Evolutionary conservation across 2,113 vertebrate species (phyloP).

Genomic region (Myiagra hebetior): DNA sequence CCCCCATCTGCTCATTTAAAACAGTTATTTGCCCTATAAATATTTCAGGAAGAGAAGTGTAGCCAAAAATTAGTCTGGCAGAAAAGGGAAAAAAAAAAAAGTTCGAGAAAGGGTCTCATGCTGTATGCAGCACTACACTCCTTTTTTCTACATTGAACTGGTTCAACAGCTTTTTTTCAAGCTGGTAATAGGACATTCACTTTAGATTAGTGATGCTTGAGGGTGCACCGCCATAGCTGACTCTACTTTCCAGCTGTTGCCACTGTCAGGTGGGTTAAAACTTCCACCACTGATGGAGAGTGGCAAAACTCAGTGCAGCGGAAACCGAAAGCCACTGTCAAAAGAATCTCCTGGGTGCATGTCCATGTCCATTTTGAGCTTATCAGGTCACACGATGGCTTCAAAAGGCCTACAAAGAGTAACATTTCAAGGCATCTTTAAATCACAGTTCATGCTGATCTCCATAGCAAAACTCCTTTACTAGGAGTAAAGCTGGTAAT

Average conservation of each 20-base stretch:
- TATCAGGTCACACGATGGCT: neutral
- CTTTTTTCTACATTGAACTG: neutral
- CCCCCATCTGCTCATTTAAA: slow-evolving; percentile 77
- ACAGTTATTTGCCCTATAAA: slow-evolving; percentile 72
- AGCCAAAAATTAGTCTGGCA: slow-evolving; percentile 53
- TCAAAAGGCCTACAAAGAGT: neutral
- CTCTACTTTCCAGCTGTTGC: slow-evolving; percentile 44
- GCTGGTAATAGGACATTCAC: slow-evolving; percentile 47
- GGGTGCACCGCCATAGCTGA: neutral
- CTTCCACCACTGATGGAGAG: slow-evolving; percentile 10
- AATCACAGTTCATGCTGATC: neutral
- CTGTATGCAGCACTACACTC: neutral
- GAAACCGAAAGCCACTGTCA: slow-evolving; percentile 44
- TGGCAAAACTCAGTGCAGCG: neutral
- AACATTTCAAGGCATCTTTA: slow-evolving; percentile 3
- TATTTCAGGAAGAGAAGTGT: slow-evolving; percentile 65
- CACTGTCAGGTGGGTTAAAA: slow-evolving; percentile 30
- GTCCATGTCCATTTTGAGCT: slow-evolving; percentile 16
- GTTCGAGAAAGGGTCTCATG: neutral
- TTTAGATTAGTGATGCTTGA: slow-evolving; percentile 47
- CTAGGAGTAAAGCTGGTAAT: neutral
- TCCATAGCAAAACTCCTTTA: neutral
- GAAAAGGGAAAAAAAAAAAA: neutral
- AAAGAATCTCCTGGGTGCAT: slow-evolving; percentile 7
- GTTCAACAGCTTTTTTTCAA: neutral